Base-by-base conservation (phyloP, 1,140 invertebrate genomes). In the Macrotrachela quadricornifera region DNA sequence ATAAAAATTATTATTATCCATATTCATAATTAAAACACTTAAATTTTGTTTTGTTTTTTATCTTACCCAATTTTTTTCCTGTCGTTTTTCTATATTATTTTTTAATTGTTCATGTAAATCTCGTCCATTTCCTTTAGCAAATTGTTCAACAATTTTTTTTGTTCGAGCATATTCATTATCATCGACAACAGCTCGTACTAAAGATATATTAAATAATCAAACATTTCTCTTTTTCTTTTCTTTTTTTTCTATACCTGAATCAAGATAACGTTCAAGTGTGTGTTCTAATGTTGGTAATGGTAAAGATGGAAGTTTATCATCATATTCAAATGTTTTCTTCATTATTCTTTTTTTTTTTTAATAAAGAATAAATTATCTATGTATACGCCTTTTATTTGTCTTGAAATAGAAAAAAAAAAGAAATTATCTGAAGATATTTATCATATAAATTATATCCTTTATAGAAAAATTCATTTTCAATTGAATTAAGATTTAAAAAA, bases 31-130 rank as follows among this genome's bases (percentile, higher is more conserved):
- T n/a, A n/a, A n/a, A n/a, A n/a, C n/a, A n/a, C n/a, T n/a, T n/a
- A n/a, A n/a, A n/a, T n/a, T n/a, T n/a, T n/a, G n/a, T n/a, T n/a
- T n/a, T 39, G 10, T 30, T 15, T 36, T 4, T 54, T 41, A 50
- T 56, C 60, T 49, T 62, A 69, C 68, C 69, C 69, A 71, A 55
- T 71, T 71, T 55, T 60, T 62, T 36, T 61, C 46, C 15, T 57
- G 46, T 44, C 58, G 58, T 21, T 30, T 30, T 8, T 30, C 21
- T 4, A 66, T 62, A 59, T 57, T 67, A 47, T 64, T 55, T 6
- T 58, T 10, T 4, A 71, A 56, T 51, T 62, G 59, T 15, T 58
- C 48, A 18, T 72, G 67, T 10, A 72, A 56, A 12, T 64, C 57
- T 58, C 61, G 60, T 38, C 70, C 70, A 40, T 66, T 59, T n/a